Base-by-base conservation (phyloP, 2,888 invertebrate species). In the Stenoptilia bipunctidactyla region DNA sequence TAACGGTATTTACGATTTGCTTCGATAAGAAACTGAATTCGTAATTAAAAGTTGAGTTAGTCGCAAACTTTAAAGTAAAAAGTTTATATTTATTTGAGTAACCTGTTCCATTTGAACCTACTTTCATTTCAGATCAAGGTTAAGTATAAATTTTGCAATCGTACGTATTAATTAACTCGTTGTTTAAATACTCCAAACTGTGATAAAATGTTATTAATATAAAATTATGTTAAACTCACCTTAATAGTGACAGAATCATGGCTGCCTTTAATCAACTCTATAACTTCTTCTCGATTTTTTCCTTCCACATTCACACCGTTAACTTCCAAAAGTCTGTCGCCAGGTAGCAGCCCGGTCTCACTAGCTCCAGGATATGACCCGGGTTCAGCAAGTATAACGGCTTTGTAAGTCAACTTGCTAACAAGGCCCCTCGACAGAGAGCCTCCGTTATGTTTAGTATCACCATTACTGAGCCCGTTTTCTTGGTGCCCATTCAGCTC, bases 351-450 rank as follows among this genome's bases (percentile, higher is more conserved):
- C 2, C 96, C 96, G 5, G 93, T 94, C 51, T 91, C 91, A 58
- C 89, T 89, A 43, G 92, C 88, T 9, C 91, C 89, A 10, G 82
- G 91, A 55, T 89, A 89, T 39, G 92, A 89, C 9, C 95, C 94
- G 1, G 96, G 96, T 66, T 97, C 96, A 9, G 96, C 96, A 60
- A 97, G 91, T 49, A 94, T 93, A 15, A 96, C 94, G 40, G 92
- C 88, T 53, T 87, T 88, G 74, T 87, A 87, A 36, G 84, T 85
- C 50, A 88, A 74, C 72, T 71, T 84, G 61, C 58, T 83, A 46
- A 56, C 68, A 58, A 61, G 47, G 40, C 58, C 60, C 51, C 2
- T 4, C 8, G 51, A 65, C 40, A 58, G 51, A 34, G 56, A 53
- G 15, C 69, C 66, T 13, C 65, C 71, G 51, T 64, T 75, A 40